phyloP scores from a whole-genome alignment of 2,888 invertebrate species.

The Apantesis nais region DNA sequence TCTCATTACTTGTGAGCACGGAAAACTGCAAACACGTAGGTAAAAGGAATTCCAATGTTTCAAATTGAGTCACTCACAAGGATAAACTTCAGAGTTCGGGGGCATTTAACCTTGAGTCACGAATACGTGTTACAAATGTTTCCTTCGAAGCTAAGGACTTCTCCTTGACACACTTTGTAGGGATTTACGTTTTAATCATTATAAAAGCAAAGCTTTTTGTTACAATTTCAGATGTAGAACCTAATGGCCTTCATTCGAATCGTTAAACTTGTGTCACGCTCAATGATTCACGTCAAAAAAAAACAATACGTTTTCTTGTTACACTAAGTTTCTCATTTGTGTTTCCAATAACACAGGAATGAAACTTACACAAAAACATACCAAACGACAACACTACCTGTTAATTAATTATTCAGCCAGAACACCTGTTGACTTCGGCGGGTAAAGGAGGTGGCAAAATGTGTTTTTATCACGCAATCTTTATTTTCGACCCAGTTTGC shows the following conservation, averaged over 20 bases:
- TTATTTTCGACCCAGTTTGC: constrained; percentile 54
- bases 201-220: constrained; percentile 31
- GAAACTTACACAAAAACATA: constrained; percentile 19
- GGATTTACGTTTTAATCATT: constrained; percentile 22
- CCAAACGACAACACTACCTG: constrained; percentile 40
- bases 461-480: constrained; percentile 64
- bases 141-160: constrained; percentile 54
- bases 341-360: constrained; percentile 12
- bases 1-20: neutral
- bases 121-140: constrained; percentile 35
- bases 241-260: constrained; percentile 26
- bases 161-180: constrained; percentile 63
- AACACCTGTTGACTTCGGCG: constrained; percentile 73
- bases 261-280: constrained; percentile 23
- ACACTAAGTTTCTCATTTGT: neutral
- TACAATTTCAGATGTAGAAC: constrained; percentile 30
- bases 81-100: constrained; percentile 35
- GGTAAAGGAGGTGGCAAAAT: constrained; percentile 56
- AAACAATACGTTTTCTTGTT: constrained; percentile 12
- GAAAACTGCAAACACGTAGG: constrained; percentile 19
- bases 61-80: constrained; percentile 30
- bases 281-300: constrained; percentile 15
- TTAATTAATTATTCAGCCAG: constrained; percentile 69
- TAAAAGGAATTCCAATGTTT: constrained; percentile 18
- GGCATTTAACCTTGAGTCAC: constrained; percentile 44